Base-by-base conservation (phyloP, 92 coral and sea anemone species). In the Porites cylindrica region DNA sequence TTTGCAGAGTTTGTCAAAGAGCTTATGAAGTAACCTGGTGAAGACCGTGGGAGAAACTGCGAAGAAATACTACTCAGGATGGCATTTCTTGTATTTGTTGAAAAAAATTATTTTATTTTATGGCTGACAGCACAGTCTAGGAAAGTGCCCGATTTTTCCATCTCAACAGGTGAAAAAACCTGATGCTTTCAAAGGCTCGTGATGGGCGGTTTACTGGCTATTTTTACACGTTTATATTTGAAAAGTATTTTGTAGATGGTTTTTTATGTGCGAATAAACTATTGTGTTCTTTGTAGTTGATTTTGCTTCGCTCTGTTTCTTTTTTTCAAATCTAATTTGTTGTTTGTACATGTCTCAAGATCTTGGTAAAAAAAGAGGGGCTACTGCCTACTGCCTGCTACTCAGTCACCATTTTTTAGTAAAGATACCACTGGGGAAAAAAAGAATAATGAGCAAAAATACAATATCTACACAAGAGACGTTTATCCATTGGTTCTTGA, bases 1-100 rank as follows among this genome's bases (percentile, higher is more conserved):
- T 81, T 91, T 81, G 61, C 91, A 91, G 93, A 81, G 72, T 86
- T 91, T 60, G 91, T 91, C 71, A 85, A 86, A 60, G 80, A 80
- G 69, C 70, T 91, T 88, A 89, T 86, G 84, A 82, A 86, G 83
- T 73, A 75, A 73, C 20, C 18, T 9, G 14, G 24, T 24, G 6
- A 50, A 6, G 64, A 6, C 50, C 21, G 51, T 51, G 47, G 79
- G 75, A 54, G 69, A 74, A 16, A n/a, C 77, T 56, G 11, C n/a
- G 12, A 70, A 72, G 69, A 12, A 70, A 50, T 82, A 82, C 76
- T 38, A 70, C 84, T 5, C 75, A 64, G 68, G 71, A 43, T 59
- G 75, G 53, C 68, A 70, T 8, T 70, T 82, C 66, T n/a, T 21
- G 12, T 12, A 75, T 67, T 67, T 67, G 72, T 47, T 67, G 29